Evolutionary conservation across 2,797 vertebrate species (phyloP).

Genomic region (Poecilia wingei): DNA sequence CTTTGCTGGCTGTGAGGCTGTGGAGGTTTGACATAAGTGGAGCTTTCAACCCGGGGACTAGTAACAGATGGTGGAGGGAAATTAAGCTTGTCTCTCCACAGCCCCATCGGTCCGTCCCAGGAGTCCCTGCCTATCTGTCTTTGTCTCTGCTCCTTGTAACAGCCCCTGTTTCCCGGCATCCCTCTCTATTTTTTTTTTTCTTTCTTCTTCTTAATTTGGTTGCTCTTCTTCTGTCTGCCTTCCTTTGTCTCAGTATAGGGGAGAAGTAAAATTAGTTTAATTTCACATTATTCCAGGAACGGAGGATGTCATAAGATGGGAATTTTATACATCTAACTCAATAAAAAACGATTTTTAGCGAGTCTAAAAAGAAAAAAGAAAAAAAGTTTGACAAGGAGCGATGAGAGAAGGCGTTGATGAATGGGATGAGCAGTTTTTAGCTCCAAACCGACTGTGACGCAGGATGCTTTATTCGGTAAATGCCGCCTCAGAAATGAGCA

Average conservation of each 20-base stretch:
- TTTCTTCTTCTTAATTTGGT: slow-evolving; percentile 14
- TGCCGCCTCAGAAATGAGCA: slow-evolving; percentile 67
- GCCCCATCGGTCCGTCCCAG: slow-evolving; percentile 78
- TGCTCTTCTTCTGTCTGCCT: slow-evolving; percentile 34
- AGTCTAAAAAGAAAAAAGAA: background rate
- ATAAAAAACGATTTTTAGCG: background rate
- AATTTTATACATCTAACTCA: slow-evolving; percentile 10
- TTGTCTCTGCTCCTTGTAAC: slow-evolving; percentile 47
- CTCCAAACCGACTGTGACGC: slow-evolving; percentile 51
- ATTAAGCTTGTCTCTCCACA: slow-evolving; percentile 88
- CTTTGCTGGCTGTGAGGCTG: slow-evolving; percentile 70
- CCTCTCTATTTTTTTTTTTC: slow-evolving; percentile 28
- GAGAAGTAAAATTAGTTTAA: slow-evolving; percentile 20
- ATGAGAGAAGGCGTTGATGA: background rate
- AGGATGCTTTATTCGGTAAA: slow-evolving; percentile 56
- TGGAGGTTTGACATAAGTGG: slow-evolving; percentile 87
- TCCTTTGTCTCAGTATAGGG: slow-evolving; percentile 28
- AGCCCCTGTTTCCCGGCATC: slow-evolving; percentile 28
- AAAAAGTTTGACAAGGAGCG: background rate
- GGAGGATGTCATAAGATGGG: slow-evolving; percentile 19
- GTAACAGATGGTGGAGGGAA: slow-evolving; percentile 94
- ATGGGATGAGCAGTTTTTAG: slow-evolving; percentile 33
- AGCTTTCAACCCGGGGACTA: slow-evolving; percentile 84
- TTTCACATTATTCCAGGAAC: slow-evolving; percentile 12
- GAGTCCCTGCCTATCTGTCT: slow-evolving; percentile 67